Conservation (phyloP, 2,113 vertebrate genomes). For the Labeo catla region DNA sequence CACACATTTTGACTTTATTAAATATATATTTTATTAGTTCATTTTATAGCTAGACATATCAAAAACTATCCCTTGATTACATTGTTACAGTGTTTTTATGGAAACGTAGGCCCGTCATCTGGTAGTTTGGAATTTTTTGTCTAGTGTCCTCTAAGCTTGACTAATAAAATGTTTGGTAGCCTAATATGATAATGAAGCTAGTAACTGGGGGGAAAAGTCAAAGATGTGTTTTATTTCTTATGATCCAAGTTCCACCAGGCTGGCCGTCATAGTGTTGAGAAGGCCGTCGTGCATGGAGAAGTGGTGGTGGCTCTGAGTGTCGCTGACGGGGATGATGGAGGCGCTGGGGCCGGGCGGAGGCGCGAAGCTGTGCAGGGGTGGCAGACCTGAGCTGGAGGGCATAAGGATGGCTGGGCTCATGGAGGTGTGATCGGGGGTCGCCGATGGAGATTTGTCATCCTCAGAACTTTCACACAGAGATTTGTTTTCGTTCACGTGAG, state of each 20-base stretch:
- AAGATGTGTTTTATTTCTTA: conserved; percentile 72
- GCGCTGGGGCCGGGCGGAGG: conserved; percentile 92
- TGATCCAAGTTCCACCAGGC: conserved; percentile 95
- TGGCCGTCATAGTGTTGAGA: conserved; percentile 97
- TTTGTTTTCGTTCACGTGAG: conserved; percentile 95
- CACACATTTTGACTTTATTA: conserved; percentile 35
- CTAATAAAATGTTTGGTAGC: conserved; percentile 14
- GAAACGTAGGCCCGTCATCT: conserved; percentile 34
- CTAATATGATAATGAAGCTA: conserved; percentile 10
- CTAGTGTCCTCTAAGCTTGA: conserved; percentile 40
- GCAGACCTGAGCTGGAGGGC: conserved; percentile 84
- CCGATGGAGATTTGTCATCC: conserved; percentile 96
- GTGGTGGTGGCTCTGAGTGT: conserved; percentile 86
- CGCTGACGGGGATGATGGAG: conserved; percentile 36
- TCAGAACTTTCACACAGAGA: conserved; percentile 96
- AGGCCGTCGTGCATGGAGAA: conserved; percentile 96
- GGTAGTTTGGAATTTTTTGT: conserved; percentile 32
- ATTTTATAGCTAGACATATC: conserved; percentile 54
- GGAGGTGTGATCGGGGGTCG: conserved; percentile 93
- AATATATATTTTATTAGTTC: conserved; percentile 58
- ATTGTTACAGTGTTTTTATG: conserved; percentile 25
- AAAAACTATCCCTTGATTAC: conserved; percentile 54
- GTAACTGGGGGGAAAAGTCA: background rate
- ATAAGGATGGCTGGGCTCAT: conserved; percentile 91
- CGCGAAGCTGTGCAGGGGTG: conserved; percentile 89